Percentiles rank a stretch among this genome's conserved stretches.
These are phyloP conservation scores for Ormyrus nitidulus DNA, from an alignment of 2,888 invertebrate genomes.

Conservation along the genomic window DNA sequence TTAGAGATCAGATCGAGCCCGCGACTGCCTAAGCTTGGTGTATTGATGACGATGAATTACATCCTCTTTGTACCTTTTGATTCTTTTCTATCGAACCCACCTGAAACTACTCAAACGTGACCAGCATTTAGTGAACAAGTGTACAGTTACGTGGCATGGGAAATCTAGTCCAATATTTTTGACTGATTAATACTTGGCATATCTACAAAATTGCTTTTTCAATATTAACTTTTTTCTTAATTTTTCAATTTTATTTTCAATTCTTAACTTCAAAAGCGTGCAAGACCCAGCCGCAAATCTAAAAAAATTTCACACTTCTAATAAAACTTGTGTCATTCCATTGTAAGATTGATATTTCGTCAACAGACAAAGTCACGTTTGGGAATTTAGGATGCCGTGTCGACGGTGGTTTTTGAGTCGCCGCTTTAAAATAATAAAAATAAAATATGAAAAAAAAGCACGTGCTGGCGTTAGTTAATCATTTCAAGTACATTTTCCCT, in stretches of 20 bases:
- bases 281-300: constrained; percentile 6
- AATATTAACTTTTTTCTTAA: constrained; percentile 44
- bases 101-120: constrained; percentile 64
- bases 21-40: constrained; percentile 42
- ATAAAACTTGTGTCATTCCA: constrained; percentile 61
- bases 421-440: constrained; percentile 30
- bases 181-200: constrained; percentile 58
- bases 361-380: constrained; percentile 60
- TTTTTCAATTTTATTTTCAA: constrained; percentile 26
- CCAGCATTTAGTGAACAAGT: constrained; percentile 62
- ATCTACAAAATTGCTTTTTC: constrained; percentile 27
- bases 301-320: constrained; percentile 23
- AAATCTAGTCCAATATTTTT: constrained; percentile 68
- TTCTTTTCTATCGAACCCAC: constrained; percentile 64
- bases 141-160: constrained; percentile 61
- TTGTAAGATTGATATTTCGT: constrained; percentile 58
- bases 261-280: not conserved
- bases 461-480: constrained; percentile 29
- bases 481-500: constrained; percentile 44
- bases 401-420: constrained; percentile 45
- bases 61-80: constrained; percentile 62
- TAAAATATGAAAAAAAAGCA: constrained; percentile 31
- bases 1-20: constrained; percentile 16
- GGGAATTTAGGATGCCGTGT: constrained; percentile 57
- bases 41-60: constrained; percentile 49